Percentiles rank a stretch among this genome's conserved stretches.
Evolutionary conservation across 1,140 invertebrate species (phyloP).

Genomic region (Lerema accius): DNA sequence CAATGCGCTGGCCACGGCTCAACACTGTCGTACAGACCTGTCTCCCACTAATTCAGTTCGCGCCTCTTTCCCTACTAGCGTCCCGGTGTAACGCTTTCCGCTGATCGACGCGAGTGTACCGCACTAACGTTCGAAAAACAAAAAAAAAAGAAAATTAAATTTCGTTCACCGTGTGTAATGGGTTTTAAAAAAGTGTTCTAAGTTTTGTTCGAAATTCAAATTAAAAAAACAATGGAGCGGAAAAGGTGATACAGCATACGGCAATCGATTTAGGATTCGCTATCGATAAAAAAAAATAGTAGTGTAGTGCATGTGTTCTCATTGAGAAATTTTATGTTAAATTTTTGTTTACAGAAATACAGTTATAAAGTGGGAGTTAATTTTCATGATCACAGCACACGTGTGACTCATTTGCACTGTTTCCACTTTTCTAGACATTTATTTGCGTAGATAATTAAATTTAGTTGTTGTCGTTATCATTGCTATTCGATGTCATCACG

Average conservation of each 20-base stretch:
- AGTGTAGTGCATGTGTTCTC: slow-evolving; percentile 19
- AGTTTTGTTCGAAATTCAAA: slow-evolving; percentile 20
- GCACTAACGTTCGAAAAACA: slow-evolving; percentile 22
- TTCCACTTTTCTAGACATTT: slow-evolving; percentile 6
- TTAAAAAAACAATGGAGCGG: slow-evolving; percentile 57
- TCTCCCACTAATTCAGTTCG: slow-evolving; percentile 54
- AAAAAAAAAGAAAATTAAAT: slow-evolving; percentile 10
- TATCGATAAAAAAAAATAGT: slow-evolving; percentile 16
- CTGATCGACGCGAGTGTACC: slow-evolving; percentile 26
- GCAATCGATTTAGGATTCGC: slow-evolving; percentile 4
- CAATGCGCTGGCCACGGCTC: slow-evolving; percentile 67
- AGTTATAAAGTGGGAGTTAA: slow-evolving; percentile 18
- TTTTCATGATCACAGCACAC: slow-evolving; percentile 6
- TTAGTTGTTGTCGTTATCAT: not conserved
- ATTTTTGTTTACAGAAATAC: slow-evolving; percentile 18
- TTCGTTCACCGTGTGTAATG: slow-evolving; percentile 16
- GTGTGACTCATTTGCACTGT: slow-evolving; percentile 14
- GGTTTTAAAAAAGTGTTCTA: slow-evolving; percentile 15
- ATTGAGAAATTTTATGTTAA: slow-evolving; percentile 2
- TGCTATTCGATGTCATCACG: not conserved
- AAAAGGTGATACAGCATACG: slow-evolving; percentile 64
- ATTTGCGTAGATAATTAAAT: not conserved
- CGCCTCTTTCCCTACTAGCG: slow-evolving; percentile 46
- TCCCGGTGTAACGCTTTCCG: slow-evolving; percentile 34
- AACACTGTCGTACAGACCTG: slow-evolving; percentile 52